A percentile compares a stretch with the other conserved stretches of the same genome.
These are phyloP conservation scores for Eristalis intricaria DNA, from an alignment of 2,888 invertebrate genomes.

Conservation along the genomic window DNA sequence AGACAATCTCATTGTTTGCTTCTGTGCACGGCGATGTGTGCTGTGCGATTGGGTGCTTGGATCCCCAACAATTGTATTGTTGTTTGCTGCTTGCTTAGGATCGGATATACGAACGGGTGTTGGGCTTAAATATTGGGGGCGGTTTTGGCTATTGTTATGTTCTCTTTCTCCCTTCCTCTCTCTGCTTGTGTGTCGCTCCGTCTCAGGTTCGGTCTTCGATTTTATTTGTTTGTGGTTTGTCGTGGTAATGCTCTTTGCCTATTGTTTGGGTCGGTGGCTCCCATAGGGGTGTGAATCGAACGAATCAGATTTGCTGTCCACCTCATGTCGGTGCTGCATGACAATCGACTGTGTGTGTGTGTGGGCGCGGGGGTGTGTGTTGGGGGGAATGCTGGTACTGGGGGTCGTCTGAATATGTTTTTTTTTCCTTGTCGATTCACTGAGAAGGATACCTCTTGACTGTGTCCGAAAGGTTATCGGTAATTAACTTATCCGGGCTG, in stretches of 20 bases:
- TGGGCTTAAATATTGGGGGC: not conserved
- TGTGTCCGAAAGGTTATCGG: no score
- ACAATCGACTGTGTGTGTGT: not conserved
- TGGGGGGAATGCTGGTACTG: no score
- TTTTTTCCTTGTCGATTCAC: no score
- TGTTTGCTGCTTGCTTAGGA: constrained; percentile 35
- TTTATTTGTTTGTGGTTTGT: not conserved
- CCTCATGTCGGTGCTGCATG: not conserved
- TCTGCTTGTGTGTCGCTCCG: not conserved
- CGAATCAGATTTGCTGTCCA: not conserved
- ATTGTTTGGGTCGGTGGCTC: not conserved
- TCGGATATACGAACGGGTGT: not conserved
- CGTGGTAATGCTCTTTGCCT: not conserved
- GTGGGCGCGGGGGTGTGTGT: not conserved
- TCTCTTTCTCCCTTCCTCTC: not conserved
- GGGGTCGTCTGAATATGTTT: not conserved
- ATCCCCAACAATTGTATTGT: constrained; percentile 61
- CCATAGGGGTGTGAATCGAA: not conserved
- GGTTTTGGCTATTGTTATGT: constrained; percentile 26
- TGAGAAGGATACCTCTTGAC: no score
- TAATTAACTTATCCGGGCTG: no score
- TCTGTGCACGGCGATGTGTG: not conserved
- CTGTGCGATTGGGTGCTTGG: constrained; percentile 20
- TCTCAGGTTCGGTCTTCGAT: not conserved
- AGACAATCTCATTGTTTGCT: not conserved